These are phyloP conservation scores for Meloidogyne exigua DNA, from an alignment of 1,140 invertebrate species.

Conservation along the genomic window DNA sequence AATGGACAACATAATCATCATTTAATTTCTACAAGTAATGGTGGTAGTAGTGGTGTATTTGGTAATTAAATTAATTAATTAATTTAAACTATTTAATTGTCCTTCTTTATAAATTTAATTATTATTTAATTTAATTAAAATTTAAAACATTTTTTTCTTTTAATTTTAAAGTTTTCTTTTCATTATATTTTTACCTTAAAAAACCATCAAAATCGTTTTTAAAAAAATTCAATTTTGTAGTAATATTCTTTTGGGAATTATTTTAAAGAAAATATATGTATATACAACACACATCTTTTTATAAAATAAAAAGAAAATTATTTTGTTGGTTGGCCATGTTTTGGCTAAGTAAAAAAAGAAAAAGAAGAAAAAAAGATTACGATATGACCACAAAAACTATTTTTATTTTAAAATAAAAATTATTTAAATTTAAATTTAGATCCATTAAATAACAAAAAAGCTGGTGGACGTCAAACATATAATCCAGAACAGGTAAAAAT, in stretches of 20 bases:
- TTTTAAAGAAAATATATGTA: too few species aligned
- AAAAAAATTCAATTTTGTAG: too few species aligned
- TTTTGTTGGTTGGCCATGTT: background rate
- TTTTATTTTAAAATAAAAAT: background rate
- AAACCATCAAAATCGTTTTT: too few species aligned
- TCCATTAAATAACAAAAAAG: background rate
- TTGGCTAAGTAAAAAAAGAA: too few species aligned
- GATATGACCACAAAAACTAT: background rate
- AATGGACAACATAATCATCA: background rate
- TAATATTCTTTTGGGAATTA: too few species aligned
- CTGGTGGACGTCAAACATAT: slow-evolving; percentile 24
- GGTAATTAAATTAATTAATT: background rate
- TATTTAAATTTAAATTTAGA: background rate
- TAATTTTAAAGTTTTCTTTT: too few species aligned
- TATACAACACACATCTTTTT: background rate
- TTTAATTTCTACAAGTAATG: background rate
- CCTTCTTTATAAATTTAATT: too few species aligned
- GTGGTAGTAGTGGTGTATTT: background rate
- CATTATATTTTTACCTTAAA: too few species aligned
- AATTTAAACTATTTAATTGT: too few species aligned
- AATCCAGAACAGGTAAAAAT: slow-evolving; percentile 18
- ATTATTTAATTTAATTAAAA: too few species aligned
- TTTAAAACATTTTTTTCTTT: too few species aligned
- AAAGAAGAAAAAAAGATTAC: background rate
- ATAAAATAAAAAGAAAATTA: background rate